Conservation (phyloP, 2,888 invertebrate genomes). For the Choreutis nemorana region DNA sequence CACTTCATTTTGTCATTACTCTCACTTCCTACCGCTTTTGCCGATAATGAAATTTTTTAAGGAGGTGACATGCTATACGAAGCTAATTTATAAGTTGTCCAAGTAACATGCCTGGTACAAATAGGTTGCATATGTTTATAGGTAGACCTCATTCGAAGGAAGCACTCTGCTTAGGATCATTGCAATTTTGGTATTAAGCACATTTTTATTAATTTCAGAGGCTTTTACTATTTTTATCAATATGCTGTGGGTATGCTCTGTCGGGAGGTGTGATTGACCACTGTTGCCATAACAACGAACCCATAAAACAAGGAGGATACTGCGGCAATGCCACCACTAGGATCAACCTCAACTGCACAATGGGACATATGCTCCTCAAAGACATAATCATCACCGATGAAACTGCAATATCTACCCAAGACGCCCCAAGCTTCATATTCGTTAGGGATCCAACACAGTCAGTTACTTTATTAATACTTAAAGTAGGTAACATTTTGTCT, state of each 20-base stretch:
- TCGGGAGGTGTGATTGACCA: conserved; percentile 19
- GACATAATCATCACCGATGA: conserved; percentile 35
- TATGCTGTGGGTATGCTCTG: conserved; percentile 8
- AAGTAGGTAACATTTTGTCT: too few relatives aligned
- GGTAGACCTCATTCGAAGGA: too few relatives aligned
- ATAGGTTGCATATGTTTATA: too few relatives aligned
- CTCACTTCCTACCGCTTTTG: too few relatives aligned
- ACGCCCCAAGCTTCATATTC: conserved; percentile 35
- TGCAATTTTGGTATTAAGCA: background rate
- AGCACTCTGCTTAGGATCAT: background rate
- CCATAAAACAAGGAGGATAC: conserved; percentile 21
- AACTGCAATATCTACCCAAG: conserved; percentile 39
- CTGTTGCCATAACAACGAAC: conserved; percentile 36
- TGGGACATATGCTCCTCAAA: conserved; percentile 36
- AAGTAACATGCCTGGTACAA: too few relatives aligned
- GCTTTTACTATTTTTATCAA: conserved; percentile 25
- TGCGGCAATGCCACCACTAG: conserved; percentile 19
- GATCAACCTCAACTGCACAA: conserved; percentile 28
- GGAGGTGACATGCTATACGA: too few relatives aligned
- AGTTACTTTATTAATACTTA: too few relatives aligned
- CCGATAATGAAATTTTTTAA: too few relatives aligned
- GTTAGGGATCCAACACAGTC: conserved; percentile 41
- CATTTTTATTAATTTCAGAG: conserved; percentile 24
- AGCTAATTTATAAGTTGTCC: too few relatives aligned
- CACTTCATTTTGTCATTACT: too few relatives aligned